Evolutionary conservation across 2,888 invertebrate genomes (phyloP).

Genomic region (Polia nebulosa): DNA sequence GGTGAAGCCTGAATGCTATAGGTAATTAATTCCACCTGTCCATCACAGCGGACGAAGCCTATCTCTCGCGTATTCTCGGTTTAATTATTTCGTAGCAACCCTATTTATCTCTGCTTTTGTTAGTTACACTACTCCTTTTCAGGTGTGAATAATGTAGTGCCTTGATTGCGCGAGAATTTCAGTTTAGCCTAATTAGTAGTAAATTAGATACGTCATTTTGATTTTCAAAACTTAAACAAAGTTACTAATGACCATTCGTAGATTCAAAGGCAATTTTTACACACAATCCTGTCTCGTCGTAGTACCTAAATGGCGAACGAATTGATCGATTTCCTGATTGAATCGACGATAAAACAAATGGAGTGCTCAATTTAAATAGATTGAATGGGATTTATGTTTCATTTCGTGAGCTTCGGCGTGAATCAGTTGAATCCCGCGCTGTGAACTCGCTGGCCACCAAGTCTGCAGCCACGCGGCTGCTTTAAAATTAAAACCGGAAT

Average conservation of each 20-base stretch:
- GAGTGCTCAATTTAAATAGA: slow-evolving; percentile 89
- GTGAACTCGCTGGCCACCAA: slow-evolving; percentile 59
- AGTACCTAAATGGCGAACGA: slow-evolving; percentile 77
- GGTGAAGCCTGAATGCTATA: slow-evolving; percentile 61
- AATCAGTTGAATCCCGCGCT: slow-evolving; percentile 70
- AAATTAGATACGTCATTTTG: slow-evolving; percentile 15
- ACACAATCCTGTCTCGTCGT: slow-evolving; percentile 57
- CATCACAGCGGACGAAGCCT: slow-evolving; percentile 67
- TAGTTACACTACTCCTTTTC: slow-evolving; percentile 19
- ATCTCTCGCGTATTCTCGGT: slow-evolving; percentile 66
- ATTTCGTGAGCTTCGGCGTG: slow-evolving; percentile 82
- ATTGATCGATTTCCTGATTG: slow-evolving; percentile 84
- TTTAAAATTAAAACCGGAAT: slow-evolving; percentile 69
- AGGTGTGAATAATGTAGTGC: slow-evolving; percentile 34
- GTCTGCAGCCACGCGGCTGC: slow-evolving; percentile 33
- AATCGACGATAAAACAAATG: slow-evolving; percentile 88
- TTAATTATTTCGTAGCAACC: slow-evolving; percentile 75
- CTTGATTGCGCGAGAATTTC: slow-evolving; percentile 30
- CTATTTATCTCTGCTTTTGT: slow-evolving; percentile 42
- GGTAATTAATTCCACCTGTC: slow-evolving; percentile 76
- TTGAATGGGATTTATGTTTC: slow-evolving; percentile 89
- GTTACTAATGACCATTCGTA: slow-evolving; percentile 32
- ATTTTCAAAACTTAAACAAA: slow-evolving; percentile 18
- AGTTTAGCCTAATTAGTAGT: slow-evolving; percentile 27
- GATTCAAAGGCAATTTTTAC: slow-evolving; percentile 40